Base-by-base conservation (phyloP, 2,888 invertebrate species). In the Mesoligia furuncula region DNA sequence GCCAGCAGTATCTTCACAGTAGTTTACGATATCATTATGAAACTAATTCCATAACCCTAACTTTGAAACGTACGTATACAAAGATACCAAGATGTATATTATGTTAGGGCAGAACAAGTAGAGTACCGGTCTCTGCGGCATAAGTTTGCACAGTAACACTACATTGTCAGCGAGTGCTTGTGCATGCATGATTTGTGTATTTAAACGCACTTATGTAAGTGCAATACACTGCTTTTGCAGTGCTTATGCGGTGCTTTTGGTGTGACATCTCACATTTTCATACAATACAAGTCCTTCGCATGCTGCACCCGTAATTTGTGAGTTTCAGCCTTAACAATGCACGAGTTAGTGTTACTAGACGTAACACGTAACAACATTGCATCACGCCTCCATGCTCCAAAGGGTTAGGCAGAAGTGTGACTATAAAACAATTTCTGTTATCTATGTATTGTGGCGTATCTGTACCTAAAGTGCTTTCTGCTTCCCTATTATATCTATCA, bases 11-110 rank as follows among this genome's bases (percentile, higher is more conserved):
- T 73, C 65, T 77, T 83, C 64, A 62, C 66, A 45, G 31, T 69
- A 73, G 73, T 84, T 86, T 84, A 84, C 80, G 87, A 66, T 74
- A 73, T 68, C 68, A 81, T 68, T 75, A 71, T 59, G 74, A 69
- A 86, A 86, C 87, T 86, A 83, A 83, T 86, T 86, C 84, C 86
- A 78, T 65, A 86, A 73, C 73, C 73, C 64, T 17, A 69, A 73
- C 77, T 83, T 51, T 42, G 48, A 76, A 45, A 17, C 24, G 20
- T 54, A 45, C 27, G 9, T 31, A 61, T 36, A 17, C 6, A 15
- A 65, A 48, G 15, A 27, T 42, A 59, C 17, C 45, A 17, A 42
- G 24, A 27, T 54, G 48, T 61, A 27, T 24, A 13, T 13, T 73
- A 75, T 9, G 24, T 45, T 64, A 7, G 45, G 20, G 6, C 11